These are phyloP conservation scores for Meleagris gallopavo DNA, from an alignment of 2,113 vertebrate species.

Conservation along the genomic window DNA sequence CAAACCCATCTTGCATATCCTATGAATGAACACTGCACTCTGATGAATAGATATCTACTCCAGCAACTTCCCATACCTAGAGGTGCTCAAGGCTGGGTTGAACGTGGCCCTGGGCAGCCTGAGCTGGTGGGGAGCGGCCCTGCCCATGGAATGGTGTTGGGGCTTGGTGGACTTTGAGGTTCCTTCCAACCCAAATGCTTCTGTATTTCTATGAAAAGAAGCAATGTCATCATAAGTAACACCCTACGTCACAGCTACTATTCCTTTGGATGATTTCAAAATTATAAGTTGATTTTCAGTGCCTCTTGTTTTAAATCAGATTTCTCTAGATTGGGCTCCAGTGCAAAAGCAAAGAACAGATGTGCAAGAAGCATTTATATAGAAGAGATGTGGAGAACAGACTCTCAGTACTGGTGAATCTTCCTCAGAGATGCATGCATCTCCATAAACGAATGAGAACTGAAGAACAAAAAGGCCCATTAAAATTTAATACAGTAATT, in stretches of 20 bases:
- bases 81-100: too few relatives aligned
- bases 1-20: background rate
- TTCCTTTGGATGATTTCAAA: background rate
- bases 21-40: background rate
- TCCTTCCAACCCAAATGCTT: too few relatives aligned
- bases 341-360: background rate
- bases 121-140: too few relatives aligned
- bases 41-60: background rate
- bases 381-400: background rate
- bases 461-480: background rate
- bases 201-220: too few relatives aligned
- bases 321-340: background rate
- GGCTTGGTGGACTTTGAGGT: too few relatives aligned
- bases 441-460: background rate
- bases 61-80: background rate
- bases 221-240: background rate
- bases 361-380: background rate
- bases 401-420: background rate
- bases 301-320: fast-evolving
- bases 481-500: background rate
- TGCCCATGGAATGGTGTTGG: too few relatives aligned
- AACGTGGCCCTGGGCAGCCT: too few relatives aligned
- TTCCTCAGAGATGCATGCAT: background rate
- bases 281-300: background rate
- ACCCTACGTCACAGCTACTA: background rate